Base-by-base conservation (phyloP, 1,140 invertebrate species). In the Reticulitermes speratus region DNA sequence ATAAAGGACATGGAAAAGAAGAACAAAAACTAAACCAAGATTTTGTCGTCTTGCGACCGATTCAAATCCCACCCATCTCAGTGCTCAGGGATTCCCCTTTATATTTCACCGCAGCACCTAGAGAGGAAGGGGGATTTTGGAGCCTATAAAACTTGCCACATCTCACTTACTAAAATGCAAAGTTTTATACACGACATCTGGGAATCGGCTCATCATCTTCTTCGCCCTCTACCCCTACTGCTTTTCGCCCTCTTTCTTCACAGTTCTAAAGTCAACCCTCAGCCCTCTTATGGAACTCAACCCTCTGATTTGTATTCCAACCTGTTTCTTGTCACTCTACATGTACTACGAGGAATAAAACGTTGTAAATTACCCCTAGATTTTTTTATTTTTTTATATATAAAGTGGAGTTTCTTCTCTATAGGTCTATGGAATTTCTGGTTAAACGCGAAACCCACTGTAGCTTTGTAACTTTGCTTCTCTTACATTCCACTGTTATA, bases 131-230 rank as follows among this genome's bases (percentile, higher is more conserved):
- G 8, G n/a, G 65, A 19, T 59, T 9, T 2, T 8, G 65, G 16
- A 30, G 65, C n/a, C 65, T 75, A 75, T 75, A 75, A 75, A 75
- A 75, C 65, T 75, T 75, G 65, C 65, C 65, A 75, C 65, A 75
- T 75, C 65, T 75, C 65, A 75, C 65, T 75, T 75, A 75, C 65
- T 84, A 84, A 84, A 84, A 84, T 84, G 83, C 83, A 84, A 84
- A 84, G 83, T 84, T 84, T 84, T 84, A 44, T 84, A 84, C 83
- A 30, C 83, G 83, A 84, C 83, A 84, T 84, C 83, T 84, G 83
- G 83, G 83, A 84, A 59, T 84, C 83, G 83, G 44, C n/a, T 44
- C 82, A 83, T 83, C 82, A 83, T 83, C 38, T 14, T 23, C 83
- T 52, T 30, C 48, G 21, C n/a, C 21, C n/a, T 38, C 44, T 52